Evolutionary conservation across 2,797 vertebrate genomes (phyloP).

Genomic region (Nyctibius grandis): DNA sequence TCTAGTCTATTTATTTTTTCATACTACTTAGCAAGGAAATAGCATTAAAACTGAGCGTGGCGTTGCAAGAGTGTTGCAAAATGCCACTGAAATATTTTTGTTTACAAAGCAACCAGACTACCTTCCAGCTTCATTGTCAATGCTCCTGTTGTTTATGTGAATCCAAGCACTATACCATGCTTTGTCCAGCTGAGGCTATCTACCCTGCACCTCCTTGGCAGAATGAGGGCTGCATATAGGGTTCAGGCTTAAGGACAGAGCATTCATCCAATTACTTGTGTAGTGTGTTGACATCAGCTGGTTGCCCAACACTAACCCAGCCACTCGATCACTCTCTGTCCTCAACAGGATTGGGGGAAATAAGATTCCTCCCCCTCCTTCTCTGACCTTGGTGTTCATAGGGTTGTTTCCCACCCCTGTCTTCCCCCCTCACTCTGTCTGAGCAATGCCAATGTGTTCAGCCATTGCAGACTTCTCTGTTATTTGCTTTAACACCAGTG

Average conservation of each 20-base stretch:
- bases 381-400: neutral
- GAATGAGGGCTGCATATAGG: neutral
- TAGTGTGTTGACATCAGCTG: neutral
- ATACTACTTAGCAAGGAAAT: neutral
- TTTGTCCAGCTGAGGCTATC: too few species aligned
- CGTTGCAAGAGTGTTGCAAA: neutral
- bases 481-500: neutral
- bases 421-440: neutral
- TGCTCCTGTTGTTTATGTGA: neutral
- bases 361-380: neutral
- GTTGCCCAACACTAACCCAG: neutral
- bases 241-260: neutral
- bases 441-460: neutral
- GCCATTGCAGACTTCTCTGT: neutral
- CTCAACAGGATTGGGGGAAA: neutral
- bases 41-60: neutral
- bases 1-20: neutral
- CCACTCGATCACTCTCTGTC: fast-evolving
- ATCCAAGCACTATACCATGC: fast-evolving
- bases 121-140: neutral
- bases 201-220: neutral
- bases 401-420: fast-evolving
- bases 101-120: neutral
- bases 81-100: neutral
- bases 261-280: neutral